Evolutionary conservation across 1,140 invertebrate genomes (phyloP).

Genomic region (Papilio glaucus): DNA sequence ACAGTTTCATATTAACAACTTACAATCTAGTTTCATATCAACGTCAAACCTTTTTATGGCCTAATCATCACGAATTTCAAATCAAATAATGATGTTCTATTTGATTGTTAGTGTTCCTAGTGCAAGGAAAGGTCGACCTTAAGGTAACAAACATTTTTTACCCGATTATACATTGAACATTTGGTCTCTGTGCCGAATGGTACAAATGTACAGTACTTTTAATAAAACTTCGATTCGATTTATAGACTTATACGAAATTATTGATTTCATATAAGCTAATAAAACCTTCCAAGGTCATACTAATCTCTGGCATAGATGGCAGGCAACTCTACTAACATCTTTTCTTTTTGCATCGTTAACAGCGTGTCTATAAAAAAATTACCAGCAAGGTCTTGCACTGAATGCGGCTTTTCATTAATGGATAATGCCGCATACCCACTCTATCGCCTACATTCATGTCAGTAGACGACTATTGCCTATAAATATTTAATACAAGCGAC

Average conservation of each 20-base stretch:
- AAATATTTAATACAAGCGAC: neutral
- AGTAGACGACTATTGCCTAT: neutral
- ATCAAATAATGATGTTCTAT: too few relatives aligned
- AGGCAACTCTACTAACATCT: neutral
- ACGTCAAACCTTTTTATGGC: too few relatives aligned
- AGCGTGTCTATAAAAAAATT: neutral
- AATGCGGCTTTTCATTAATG: neutral
- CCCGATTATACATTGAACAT: neutral
- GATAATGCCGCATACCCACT: neutral
- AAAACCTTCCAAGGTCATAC: neutral
- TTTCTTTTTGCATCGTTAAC: neutral
- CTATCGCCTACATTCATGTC: slow-evolving; percentile 2
- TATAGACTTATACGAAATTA: neutral
- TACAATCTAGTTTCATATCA: too few relatives aligned
- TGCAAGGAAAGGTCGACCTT: too few relatives aligned
- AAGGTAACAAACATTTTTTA: slow-evolving; percentile 10
- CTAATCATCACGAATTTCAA: too few relatives aligned
- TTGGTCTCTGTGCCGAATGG: neutral
- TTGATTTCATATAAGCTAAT: neutral
- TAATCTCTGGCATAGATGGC: neutral
- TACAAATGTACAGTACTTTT: neutral
- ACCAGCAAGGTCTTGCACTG: neutral
- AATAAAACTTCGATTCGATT: neutral
- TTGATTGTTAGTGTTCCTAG: too few relatives aligned
- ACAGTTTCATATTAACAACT: too few relatives aligned